These are phyloP conservation scores for Smithornis capensis DNA, from an alignment of 2,113 vertebrate species.

Conservation along the genomic window DNA sequence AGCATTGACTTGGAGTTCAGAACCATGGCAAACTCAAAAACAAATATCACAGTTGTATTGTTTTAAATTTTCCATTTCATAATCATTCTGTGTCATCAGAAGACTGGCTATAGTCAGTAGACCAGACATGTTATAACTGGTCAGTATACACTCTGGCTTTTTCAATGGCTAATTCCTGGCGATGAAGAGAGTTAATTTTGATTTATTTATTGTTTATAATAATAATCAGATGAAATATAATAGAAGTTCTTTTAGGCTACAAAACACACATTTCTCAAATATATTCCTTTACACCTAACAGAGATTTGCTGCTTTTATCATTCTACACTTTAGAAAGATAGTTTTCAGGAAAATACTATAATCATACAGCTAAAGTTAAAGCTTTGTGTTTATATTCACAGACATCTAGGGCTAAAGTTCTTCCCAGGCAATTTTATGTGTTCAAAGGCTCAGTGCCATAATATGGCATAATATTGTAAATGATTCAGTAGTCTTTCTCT, in stretches of 20 bases:
- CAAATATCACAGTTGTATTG: background rate
- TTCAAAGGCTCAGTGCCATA: background rate
- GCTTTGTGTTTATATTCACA: background rate
- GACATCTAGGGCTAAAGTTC: background rate
- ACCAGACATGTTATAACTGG: too few species aligned
- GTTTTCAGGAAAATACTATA: background rate
- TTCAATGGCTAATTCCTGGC: background rate
- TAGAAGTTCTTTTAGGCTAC: background rate
- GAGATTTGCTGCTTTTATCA: background rate
- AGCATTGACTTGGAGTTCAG: background rate
- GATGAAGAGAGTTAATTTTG: background rate
- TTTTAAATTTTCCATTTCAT: background rate
- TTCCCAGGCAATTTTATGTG: background rate
- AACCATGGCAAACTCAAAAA: background rate
- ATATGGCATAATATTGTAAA: background rate
- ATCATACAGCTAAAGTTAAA: background rate
- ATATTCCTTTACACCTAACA: background rate
- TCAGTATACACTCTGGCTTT: background rate
- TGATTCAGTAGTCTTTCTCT: background rate
- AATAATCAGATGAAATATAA: background rate
- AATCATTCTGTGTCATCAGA: background rate
- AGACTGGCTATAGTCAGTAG: too few species aligned
- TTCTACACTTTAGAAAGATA: background rate
- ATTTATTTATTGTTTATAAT: background rate
- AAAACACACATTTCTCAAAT: background rate